Percentiles rank a stretch among this genome's conserved stretches.
Conservation (phyloP, 2,888 invertebrate genomes). For the Drosophila putrida region DNA sequence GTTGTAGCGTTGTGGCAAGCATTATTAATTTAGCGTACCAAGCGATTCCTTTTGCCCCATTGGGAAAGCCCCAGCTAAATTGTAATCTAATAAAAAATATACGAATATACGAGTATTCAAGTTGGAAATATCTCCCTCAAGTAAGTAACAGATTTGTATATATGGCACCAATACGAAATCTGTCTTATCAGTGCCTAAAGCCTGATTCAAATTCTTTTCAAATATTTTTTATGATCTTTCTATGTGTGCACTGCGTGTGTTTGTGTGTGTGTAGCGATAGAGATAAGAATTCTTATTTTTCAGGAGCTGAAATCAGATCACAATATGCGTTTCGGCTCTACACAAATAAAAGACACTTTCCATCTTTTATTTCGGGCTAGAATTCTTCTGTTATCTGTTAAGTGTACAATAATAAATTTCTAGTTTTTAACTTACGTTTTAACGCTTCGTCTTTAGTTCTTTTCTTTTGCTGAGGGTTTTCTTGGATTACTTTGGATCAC, state of each 20-base stretch:
- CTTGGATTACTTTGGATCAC: conserved; percentile 12
- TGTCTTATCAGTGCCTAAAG: conserved; percentile 46
- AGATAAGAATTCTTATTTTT: conserved; percentile 42
- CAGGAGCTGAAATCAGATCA: conserved; percentile 44
- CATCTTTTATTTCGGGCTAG: conserved; percentile 8
- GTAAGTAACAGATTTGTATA: conserved; percentile 1
- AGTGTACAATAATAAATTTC: conserved; percentile 1
- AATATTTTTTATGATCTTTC: conserved; percentile 36
- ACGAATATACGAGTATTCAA: conserved; percentile 8
- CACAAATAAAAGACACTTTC: conserved; percentile 39
- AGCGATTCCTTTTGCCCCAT: conserved; percentile 1
- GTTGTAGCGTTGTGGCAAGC: conserved; percentile 56
- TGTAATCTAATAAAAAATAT: conserved; percentile 32
- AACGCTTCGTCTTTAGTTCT: background rate
- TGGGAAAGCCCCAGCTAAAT: conserved; percentile 39
- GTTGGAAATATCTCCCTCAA: conserved; percentile 1
- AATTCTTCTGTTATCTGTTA: conserved; percentile 37
- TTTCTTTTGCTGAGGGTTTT: background rate
- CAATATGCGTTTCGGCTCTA: conserved; percentile 43
- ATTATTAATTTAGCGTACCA: conserved; percentile 62
- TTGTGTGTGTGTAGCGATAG: conserved; percentile 32
- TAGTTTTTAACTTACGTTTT: conserved; percentile 44
- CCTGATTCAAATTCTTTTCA: conserved; percentile 37
- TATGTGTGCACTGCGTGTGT: conserved; percentile 7
- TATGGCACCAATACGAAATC: conserved; percentile 6